phyloP scores from a whole-genome alignment of 2,888 invertebrate species.

The Sesia bembeciformis region DNA sequence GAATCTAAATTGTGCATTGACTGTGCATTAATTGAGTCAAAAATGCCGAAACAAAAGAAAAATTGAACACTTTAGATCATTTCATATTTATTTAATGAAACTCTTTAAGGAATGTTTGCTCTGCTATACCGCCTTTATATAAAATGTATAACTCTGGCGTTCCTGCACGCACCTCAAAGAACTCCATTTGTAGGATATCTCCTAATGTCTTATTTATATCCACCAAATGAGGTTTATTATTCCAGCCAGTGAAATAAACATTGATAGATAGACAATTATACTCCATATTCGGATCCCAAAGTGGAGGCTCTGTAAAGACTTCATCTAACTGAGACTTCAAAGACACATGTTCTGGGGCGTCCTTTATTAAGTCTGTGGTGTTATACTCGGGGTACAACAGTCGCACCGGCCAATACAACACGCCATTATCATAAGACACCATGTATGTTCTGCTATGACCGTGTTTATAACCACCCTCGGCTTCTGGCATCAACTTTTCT shows the following conservation, averaged over 20 bases:
- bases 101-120: conserved; percentile 72
- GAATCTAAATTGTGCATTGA: too few species aligned
- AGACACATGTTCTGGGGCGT: conserved; percentile 82
- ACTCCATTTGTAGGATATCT: conserved; percentile 74
- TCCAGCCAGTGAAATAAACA: conserved; percentile 83
- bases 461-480: conserved; percentile 44
- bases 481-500: conserved; percentile 75
- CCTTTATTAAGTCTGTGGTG: conserved; percentile 89
- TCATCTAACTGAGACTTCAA: conserved; percentile 62
- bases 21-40: too few species aligned
- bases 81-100: conserved; percentile 27
- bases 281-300: conserved; percentile 80
- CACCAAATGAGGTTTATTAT: conserved; percentile 73
- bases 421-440: conserved; percentile 76
- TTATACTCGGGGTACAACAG: conserved; percentile 92
- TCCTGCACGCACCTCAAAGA: conserved; percentile 77
- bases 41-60: too few species aligned
- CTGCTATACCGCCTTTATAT: conserved; percentile 70
- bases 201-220: conserved; percentile 70
- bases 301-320: conserved; percentile 77
- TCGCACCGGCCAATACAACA: conserved; percentile 89
- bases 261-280: conserved; percentile 77
- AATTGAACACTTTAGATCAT: too few species aligned
- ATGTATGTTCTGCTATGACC: conserved; percentile 58
- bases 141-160: conserved; percentile 79